Percentiles rank a stretch among this genome's conserved stretches.
Evolutionary conservation across 1,140 invertebrate genomes (phyloP).

Genomic region (Orius insidiosus): DNA sequence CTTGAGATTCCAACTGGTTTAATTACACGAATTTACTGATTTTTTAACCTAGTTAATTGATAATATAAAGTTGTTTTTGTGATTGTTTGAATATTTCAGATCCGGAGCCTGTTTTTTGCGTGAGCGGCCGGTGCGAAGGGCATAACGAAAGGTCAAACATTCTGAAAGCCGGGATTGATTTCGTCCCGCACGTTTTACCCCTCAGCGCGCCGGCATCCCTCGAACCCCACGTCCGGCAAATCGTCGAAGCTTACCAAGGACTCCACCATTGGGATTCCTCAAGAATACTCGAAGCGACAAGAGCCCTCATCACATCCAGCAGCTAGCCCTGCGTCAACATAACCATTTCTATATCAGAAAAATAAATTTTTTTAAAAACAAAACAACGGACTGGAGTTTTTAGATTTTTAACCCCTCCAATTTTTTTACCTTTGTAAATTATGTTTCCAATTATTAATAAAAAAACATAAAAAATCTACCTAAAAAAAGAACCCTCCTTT

Average conservation of each 20-base stretch:
- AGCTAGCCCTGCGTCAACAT: background rate
- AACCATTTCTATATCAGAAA: too few relatives aligned
- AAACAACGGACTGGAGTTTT: too few relatives aligned
- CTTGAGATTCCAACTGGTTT: too few relatives aligned
- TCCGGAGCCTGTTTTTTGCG: conserved; percentile 19
- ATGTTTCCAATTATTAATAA: too few relatives aligned
- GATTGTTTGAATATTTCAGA: conserved; percentile 1
- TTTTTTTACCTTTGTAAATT: too few relatives aligned
- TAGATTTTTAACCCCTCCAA: too few relatives aligned
- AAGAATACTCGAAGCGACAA: conserved; percentile 12
- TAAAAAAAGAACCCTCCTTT: too few relatives aligned
- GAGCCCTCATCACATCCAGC: background rate
- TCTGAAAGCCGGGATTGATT: conserved; percentile 13
- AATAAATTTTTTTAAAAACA: too few relatives aligned
- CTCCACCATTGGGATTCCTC: conserved; percentile 9
- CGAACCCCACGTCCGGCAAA: conserved; percentile 7
- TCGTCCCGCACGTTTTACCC: conserved; percentile 14
- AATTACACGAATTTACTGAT: too few relatives aligned
- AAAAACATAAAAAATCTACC: too few relatives aligned
- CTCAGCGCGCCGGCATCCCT: conserved; percentile 12
- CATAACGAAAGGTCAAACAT: conserved; percentile 29
- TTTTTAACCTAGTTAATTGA: too few relatives aligned
- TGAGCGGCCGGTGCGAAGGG: conserved; percentile 24
- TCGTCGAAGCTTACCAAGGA: conserved; percentile 15
- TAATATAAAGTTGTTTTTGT: too few relatives aligned